Conservation (phyloP, 1,140 invertebrate genomes). For the Nephila pilipes region DNA sequence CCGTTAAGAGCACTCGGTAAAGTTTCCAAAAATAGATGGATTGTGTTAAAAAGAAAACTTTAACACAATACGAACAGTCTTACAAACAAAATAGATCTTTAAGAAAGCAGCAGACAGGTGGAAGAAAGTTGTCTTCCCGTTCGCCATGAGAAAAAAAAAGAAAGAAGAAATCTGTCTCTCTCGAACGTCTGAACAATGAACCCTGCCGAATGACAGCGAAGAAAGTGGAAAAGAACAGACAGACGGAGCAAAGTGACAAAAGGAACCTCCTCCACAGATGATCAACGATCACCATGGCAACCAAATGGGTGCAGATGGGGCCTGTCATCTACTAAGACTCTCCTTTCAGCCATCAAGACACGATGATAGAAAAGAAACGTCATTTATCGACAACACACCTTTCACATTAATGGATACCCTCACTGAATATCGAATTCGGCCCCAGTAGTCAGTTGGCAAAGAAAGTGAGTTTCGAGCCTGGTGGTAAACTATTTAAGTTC, state of each 20-base stretch:
- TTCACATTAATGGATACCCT: no score
- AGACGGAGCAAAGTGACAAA: background rate
- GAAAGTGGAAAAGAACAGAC: background rate
- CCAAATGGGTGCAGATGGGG: background rate
- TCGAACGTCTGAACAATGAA: background rate
- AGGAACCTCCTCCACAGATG: background rate
- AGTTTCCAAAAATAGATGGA: background rate
- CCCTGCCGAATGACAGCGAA: background rate
- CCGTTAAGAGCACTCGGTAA: no score
- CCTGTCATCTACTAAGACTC: background rate
- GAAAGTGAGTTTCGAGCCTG: no score
- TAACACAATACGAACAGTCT: background rate
- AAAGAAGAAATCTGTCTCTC: background rate
- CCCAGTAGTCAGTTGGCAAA: no score
- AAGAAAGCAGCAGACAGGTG: background rate
- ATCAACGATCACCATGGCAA: background rate
- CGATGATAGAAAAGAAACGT: background rate
- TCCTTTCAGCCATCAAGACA: background rate
- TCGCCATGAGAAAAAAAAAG: background rate
- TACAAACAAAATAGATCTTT: background rate
- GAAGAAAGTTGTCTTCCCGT: no score
- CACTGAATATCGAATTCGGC: no score
- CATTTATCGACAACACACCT: background rate
- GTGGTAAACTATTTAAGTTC: no score
- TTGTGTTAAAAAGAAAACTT: background rate